Percentiles rank a stretch among this genome's conserved stretches.
These are phyloP conservation scores for Pantherophis vulpinus DNA, from an alignment of 2,797 vertebrate genomes.

Conservation along the genomic window DNA sequence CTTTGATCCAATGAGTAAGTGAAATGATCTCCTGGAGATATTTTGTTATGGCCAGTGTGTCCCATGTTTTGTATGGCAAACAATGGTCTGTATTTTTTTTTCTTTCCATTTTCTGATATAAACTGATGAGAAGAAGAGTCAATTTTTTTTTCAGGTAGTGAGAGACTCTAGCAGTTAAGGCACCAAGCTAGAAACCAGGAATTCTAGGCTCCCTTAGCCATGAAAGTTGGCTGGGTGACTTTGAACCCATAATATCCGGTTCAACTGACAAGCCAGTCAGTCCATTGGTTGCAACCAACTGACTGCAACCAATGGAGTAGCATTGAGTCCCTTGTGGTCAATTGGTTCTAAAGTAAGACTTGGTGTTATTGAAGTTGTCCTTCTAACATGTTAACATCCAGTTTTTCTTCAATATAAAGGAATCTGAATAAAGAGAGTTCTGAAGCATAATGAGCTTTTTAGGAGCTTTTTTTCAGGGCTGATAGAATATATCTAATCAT, in stretches of 20 bases:
- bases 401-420: conserved; percentile 21
- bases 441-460: conserved; percentile 39
- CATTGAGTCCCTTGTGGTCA: not conserved
- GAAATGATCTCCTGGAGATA: not conserved
- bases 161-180: not conserved
- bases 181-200: not conserved
- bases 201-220: not conserved
- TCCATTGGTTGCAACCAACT: not conserved
- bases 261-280: not conserved
- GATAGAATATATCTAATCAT: conserved; percentile 49
- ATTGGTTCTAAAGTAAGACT: not conserved
- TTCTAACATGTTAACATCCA: not conserved
- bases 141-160: not conserved
- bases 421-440: conserved; percentile 18
- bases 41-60: not conserved
- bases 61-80: not conserved
- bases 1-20: not conserved
- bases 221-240: not conserved
- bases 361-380: not conserved
- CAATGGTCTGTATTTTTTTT: not conserved
- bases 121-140: not conserved
- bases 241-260: not conserved
- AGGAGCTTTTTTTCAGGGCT: conserved; percentile 30
- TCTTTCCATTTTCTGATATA: not conserved
- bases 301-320: not conserved